Conservation (phyloP, 2,113 vertebrate species). For the Plestiodon gilberti region DNA sequence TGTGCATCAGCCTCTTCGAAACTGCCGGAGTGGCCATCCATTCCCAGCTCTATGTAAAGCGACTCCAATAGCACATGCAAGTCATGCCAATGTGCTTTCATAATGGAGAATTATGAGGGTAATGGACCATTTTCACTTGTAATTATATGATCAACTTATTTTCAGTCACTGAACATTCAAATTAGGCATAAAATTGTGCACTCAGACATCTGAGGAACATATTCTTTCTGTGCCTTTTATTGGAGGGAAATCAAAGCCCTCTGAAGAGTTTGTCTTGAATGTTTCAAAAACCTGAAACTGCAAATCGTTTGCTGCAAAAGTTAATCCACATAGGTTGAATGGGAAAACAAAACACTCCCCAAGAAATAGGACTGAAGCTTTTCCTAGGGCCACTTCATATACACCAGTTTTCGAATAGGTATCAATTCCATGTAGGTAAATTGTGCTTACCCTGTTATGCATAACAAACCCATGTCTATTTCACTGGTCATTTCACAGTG, state of each 20-base stretch:
- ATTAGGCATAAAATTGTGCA: background rate
- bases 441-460: background rate
- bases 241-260: background rate
- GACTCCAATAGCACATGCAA: background rate
- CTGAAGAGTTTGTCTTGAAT: background rate
- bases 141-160: background rate
- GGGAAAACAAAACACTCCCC: background rate
- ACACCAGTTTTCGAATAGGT: background rate
- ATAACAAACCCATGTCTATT: background rate
- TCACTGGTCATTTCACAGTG: background rate
- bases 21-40: background rate
- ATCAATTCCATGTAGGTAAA: background rate
- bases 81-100: background rate
- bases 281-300: background rate
- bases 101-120: background rate
- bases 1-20: background rate
- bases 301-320: background rate
- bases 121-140: background rate
- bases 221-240: constrained; percentile 15
- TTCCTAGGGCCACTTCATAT: background rate
- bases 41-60: background rate
- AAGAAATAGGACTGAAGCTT: background rate
- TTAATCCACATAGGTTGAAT: background rate
- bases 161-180: constrained; percentile 11
- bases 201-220: background rate